A percentile compares a stretch with the other conserved stretches of the same genome.
Evolutionary conservation across 1,140 invertebrate species (phyloP).

Genomic region (Drosophila nigromelanica): DNA sequence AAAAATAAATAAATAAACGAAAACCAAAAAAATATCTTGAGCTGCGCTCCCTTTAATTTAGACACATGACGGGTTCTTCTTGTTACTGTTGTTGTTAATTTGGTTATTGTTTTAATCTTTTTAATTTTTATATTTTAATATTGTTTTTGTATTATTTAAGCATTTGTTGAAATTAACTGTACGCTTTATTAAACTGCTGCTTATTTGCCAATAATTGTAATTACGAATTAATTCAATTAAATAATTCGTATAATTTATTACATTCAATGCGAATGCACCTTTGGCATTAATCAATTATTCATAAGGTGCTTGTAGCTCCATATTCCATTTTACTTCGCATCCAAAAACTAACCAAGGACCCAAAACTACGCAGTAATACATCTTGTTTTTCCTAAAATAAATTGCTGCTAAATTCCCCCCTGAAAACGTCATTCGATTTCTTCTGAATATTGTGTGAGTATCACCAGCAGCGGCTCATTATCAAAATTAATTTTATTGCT

Average conservation of each 20-base stretch:
- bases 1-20: too few relatives aligned
- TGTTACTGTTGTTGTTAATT: slow-evolving; percentile 42
- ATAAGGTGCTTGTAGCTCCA: slow-evolving; percentile 1
- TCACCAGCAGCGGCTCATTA: slow-evolving; percentile 28
- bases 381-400: slow-evolving; percentile 21
- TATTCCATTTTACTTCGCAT: neutral
- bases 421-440: slow-evolving; percentile 49
- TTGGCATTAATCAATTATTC: slow-evolving; percentile 29
- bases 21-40: slow-evolving; percentile 22
- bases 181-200: slow-evolving; percentile 30
- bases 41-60: slow-evolving; percentile 69
- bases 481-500: slow-evolving; percentile 32
- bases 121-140: slow-evolving; percentile 43
- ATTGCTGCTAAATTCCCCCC: slow-evolving; percentile 8
- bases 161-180: slow-evolving; percentile 28
- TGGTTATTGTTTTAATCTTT: slow-evolving; percentile 40
- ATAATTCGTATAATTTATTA: slow-evolving; percentile 57
- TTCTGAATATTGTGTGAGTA: slow-evolving; percentile 29
- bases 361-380: slow-evolving; percentile 15
- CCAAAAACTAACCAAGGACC: slow-evolving; percentile 9
- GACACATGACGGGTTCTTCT: slow-evolving; percentile 52
- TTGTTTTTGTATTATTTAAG: slow-evolving; percentile 19
- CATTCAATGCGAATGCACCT: slow-evolving; percentile 36
- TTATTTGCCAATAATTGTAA: slow-evolving; percentile 53
- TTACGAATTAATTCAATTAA: slow-evolving; percentile 72